Evolutionary conservation across 2,113 vertebrate species (phyloP), one percentile per base, ranked within the genome.

Genomic region (Balaenoptera acutorostrata): DNA sequence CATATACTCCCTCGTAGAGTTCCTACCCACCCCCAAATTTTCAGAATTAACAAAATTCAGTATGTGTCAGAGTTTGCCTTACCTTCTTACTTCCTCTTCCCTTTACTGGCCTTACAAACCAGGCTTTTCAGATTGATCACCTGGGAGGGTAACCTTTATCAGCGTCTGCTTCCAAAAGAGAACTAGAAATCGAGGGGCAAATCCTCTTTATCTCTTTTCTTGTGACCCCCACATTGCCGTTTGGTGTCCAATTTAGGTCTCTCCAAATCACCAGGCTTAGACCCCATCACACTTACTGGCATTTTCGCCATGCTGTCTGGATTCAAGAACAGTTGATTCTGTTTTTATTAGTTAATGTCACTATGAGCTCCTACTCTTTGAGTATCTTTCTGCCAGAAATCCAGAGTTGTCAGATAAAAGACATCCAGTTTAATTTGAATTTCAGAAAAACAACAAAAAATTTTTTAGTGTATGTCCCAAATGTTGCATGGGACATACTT

Each of bases 191-290:
- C 52, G 18, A 88, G 39, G 25, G 49, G 39, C 72, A 74, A 88
- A 31, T 13, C 27, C 25, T 72, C 36, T 23, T 25, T 8, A 27
- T 74, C 64, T 92, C 44, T 49, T 84, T 36, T 57, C 21, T 36
- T 46, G 6, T 46, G 39, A 64, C 2, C 10, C 20, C 6, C 8
- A 3, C 12, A 15, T 10, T n/a, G 57, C 0, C 14, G 2, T 71
- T 57, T 71, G 63, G 3, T 27, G 57, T 78, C 57, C 6, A 6
- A 18, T 7, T 46, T 25, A 55, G 44, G 59, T 63, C 25, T n/a
- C 21, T 71, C 25, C 18, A 1, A 41, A 31, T 85, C 21, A 64
- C 18, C 36, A 88, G 36, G 39, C 12, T 78, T 61, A 52, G 64
- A n/a, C 52, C 14, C 14, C 2, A 29, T 59, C 52, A 75, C n/a